These are phyloP conservation scores for Proterorhinus semilunaris DNA, from an alignment of 2,113 vertebrate species.

Conservation along the genomic window DNA sequence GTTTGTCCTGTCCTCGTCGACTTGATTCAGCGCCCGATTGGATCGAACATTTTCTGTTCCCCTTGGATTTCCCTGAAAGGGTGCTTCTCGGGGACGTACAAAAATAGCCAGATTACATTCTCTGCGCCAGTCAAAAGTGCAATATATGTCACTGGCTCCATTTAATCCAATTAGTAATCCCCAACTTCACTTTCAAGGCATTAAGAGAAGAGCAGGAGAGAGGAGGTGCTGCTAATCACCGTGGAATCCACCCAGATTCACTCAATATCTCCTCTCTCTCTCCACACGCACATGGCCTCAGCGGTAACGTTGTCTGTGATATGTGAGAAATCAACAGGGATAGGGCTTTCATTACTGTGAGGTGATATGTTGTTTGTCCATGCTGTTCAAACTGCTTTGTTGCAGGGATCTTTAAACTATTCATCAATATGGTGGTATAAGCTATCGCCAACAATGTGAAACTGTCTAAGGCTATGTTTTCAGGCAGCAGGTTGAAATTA, in stretches of 20 bases:
- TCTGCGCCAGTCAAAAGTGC: constrained; percentile 31
- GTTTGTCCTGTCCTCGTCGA: too few species aligned
- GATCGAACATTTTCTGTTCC: neutral
- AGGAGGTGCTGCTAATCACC: constrained; percentile 56
- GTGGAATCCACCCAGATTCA: constrained; percentile 52
- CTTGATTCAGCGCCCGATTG: too few species aligned
- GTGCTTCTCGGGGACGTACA: neutral
- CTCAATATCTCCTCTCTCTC: constrained; percentile 29
- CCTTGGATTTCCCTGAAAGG: neutral
- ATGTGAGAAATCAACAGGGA: constrained; percentile 51
- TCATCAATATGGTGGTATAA: too few species aligned
- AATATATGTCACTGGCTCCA: constrained; percentile 50
- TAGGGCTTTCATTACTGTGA: too few species aligned
- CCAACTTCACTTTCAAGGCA: constrained; percentile 47
- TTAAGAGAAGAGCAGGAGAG: constrained; percentile 46
- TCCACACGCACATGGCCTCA: constrained; percentile 24
- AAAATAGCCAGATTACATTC: constrained; percentile 28
- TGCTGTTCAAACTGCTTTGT: too few species aligned
- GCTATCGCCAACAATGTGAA: too few species aligned
- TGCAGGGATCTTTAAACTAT: too few species aligned
- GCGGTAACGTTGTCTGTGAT: constrained; percentile 70
- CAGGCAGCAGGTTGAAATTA: too few species aligned
- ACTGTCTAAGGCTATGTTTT: too few species aligned
- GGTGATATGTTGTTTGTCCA: too few species aligned
- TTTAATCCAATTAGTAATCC: constrained; percentile 68